Conservation (phyloP, 2,113 vertebrate species). For the Plecotus auritus region DNA sequence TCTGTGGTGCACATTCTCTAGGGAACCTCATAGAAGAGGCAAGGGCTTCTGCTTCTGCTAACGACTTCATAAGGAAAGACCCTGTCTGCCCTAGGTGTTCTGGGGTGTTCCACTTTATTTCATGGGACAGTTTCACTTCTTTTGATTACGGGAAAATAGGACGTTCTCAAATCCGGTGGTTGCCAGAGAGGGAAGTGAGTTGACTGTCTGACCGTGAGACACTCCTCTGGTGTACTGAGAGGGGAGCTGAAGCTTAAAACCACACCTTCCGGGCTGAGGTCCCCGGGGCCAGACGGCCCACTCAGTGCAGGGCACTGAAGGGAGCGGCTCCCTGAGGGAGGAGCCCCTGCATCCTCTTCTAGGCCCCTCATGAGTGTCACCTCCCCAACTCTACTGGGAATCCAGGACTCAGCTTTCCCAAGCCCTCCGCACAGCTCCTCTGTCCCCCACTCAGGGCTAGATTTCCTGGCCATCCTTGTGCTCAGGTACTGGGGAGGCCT, state of each 20-base stretch:
- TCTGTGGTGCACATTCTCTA: background rate
- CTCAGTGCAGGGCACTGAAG: background rate
- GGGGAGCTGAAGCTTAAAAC: background rate
- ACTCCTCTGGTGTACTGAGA: background rate
- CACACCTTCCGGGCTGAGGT: background rate
- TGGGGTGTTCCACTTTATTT: background rate
- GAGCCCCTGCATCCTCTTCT: background rate
- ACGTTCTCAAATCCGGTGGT: background rate
- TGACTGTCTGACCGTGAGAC: background rate
- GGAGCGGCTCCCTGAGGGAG: too few relatives aligned
- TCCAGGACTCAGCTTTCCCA: background rate
- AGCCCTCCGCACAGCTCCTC: background rate
- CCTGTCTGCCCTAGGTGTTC: background rate
- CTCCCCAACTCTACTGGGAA: background rate
- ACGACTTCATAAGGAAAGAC: background rate
- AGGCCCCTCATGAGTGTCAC: background rate
- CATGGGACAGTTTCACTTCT: slow-evolving; percentile 50
- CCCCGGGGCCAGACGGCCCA: background rate
- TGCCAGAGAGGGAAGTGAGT: background rate
- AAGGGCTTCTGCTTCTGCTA: background rate
- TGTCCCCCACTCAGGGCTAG: background rate
- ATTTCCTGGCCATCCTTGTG: background rate
- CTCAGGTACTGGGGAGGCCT: background rate
- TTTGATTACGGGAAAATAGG: background rate
- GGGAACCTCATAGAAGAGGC: background rate